A percentile compares a stretch with the other conserved stretches of the same genome.
Evolutionary conservation across 2,113 vertebrate genomes (phyloP).

Genomic region (Gobio gobio): DNA sequence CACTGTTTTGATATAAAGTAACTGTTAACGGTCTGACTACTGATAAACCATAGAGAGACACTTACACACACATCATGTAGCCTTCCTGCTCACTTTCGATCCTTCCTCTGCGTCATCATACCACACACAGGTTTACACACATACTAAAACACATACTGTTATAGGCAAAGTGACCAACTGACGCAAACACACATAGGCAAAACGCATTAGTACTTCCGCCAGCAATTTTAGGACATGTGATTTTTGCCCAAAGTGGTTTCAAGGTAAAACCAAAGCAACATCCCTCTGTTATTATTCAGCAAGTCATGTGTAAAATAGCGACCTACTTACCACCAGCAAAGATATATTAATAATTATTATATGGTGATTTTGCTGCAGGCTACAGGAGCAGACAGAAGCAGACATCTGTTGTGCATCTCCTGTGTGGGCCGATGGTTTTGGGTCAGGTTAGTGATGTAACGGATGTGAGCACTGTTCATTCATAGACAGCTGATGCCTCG

Average conservation of each 20-base stretch:
- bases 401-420: constrained; percentile 34
- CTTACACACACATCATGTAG: not conserved
- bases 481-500: constrained; percentile 37
- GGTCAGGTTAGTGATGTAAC: constrained; percentile 44
- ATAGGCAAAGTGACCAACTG: constrained; percentile 12
- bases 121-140: constrained; percentile 51
- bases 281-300: not conserved
- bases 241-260: constrained; percentile 17
- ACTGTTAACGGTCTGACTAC: not conserved
- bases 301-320: not conserved
- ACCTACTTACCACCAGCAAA: constrained; percentile 27
- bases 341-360: constrained; percentile 13
- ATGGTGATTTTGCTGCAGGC: constrained; percentile 1
- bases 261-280: not conserved
- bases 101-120: not conserved
- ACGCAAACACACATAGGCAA: not conserved
- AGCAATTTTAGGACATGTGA: not conserved
- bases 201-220: not conserved
- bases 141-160: constrained; percentile 3
- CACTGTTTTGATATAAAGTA: not conserved
- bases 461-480: constrained; percentile 35
- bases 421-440: constrained; percentile 37
- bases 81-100: not conserved
- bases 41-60: not conserved
- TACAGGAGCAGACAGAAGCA: not conserved